Conservation (phyloP, 2,113 vertebrate genomes). For the Pluvialis apricaria region DNA sequence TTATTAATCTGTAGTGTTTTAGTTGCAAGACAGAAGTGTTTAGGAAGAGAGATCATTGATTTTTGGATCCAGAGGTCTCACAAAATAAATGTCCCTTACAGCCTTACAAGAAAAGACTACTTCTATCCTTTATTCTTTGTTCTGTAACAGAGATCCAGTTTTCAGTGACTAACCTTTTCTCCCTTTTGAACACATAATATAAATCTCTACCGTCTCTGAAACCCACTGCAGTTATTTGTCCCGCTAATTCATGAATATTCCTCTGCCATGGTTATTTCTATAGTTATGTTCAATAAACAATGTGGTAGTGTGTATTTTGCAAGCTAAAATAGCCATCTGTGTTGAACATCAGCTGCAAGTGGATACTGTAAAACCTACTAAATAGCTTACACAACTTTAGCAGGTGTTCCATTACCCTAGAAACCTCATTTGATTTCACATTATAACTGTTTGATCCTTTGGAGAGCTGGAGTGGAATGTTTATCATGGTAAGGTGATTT, state of each 20-base stretch:
- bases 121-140: conserved; percentile 58
- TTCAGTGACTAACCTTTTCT: conserved; percentile 47
- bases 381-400: conserved; percentile 57
- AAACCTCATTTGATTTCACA: conserved; percentile 73
- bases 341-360: conserved; percentile 61
- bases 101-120: conserved; percentile 62
- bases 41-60: conserved; percentile 65
- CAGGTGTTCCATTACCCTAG: conserved; percentile 70
- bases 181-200: not conserved
- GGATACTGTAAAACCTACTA: conserved; percentile 65
- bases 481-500: conserved; percentile 66
- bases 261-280: conserved; percentile 60
- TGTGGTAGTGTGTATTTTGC: conserved; percentile 44
- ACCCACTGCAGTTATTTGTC: conserved; percentile 34
- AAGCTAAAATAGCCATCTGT: conserved; percentile 64
- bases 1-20: conserved; percentile 76
- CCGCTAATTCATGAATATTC: conserved; percentile 58
- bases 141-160: conserved; percentile 56
- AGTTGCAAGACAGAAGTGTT: conserved; percentile 71
- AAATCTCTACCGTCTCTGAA: conserved; percentile 42
- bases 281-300: conserved; percentile 64
- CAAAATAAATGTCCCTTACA: conserved; percentile 59
- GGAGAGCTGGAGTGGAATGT: conserved; percentile 74
- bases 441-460: conserved; percentile 70
- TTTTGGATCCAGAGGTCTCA: conserved; percentile 65